These are phyloP conservation scores for Heterotilapia buettikoferi DNA, from an alignment of 2,113 vertebrate species.

Conservation along the genomic window DNA sequence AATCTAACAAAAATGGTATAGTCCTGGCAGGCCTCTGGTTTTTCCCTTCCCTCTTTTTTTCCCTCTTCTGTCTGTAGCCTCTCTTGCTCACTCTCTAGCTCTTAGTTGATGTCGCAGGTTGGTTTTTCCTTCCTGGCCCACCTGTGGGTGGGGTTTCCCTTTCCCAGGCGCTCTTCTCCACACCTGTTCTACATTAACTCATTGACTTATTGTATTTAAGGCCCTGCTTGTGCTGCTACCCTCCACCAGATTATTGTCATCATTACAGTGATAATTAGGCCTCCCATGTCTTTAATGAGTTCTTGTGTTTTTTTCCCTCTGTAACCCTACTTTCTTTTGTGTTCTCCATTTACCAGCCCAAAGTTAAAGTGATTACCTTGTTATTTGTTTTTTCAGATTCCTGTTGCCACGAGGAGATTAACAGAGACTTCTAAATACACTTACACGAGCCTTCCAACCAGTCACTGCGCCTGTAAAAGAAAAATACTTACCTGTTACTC, in stretches of 20 bases:
- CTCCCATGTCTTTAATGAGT: background rate
- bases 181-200: background rate
- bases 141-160: background rate
- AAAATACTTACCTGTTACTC: background rate
- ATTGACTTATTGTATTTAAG: background rate
- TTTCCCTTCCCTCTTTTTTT: background rate
- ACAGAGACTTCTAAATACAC: background rate
- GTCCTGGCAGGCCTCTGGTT: background rate
- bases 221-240: background rate
- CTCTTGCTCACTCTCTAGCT: background rate
- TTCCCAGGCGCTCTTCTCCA: background rate
- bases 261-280: background rate
- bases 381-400: background rate
- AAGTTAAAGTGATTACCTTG: background rate
- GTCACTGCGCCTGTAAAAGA: background rate
- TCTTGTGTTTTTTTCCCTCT: background rate
- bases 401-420: background rate
- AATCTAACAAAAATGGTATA: background rate
- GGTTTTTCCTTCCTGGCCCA: background rate
- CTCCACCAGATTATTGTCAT: background rate
- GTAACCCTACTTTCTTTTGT: background rate
- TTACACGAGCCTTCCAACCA: background rate
- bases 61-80: background rate
- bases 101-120: background rate
- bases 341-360: background rate